phyloP scores from a whole-genome alignment of 2,113 vertebrate species.

The Aphelocoma coerulescens region DNA sequence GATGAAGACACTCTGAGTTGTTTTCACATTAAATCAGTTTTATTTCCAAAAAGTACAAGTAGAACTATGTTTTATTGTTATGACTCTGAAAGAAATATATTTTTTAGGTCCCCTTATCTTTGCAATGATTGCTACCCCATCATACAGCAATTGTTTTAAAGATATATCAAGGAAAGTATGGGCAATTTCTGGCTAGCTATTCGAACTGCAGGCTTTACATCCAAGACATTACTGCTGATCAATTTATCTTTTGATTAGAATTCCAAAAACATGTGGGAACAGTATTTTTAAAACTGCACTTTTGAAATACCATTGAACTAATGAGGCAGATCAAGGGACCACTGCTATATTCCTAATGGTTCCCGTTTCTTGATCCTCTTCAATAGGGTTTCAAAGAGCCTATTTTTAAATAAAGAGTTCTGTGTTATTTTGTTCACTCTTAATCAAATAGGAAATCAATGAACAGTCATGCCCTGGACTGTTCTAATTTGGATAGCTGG shows the following conservation, averaged over 20 bases:
- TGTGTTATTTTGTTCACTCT: neutral
- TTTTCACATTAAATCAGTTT: constrained; percentile 54
- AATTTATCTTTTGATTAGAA: constrained; percentile 39
- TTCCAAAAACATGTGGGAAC: constrained; percentile 33
- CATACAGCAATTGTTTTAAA: constrained; percentile 62
- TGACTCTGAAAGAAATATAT: constrained; percentile 38
- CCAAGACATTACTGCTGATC: neutral
- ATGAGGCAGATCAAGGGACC: constrained; percentile 19
- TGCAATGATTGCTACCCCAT: constrained; percentile 30
- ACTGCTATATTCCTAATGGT: neutral
- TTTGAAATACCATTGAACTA: constrained; percentile 51
- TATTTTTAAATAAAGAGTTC: neutral
- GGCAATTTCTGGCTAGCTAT: constrained; percentile 47
- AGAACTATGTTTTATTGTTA: constrained; percentile 48
- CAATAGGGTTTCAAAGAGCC: neutral
- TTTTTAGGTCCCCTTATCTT: constrained; percentile 37
- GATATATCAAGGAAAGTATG: constrained; percentile 18
- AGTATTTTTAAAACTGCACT: constrained; percentile 24
- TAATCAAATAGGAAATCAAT: constrained; percentile 45
- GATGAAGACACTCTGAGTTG: constrained; percentile 5
- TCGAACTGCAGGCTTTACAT: constrained; percentile 15
- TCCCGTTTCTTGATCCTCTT: neutral
- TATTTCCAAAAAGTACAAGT: constrained; percentile 45
- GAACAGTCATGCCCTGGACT: neutral
- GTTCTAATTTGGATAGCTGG: neutral